Evolutionary conservation across 2,113 vertebrate species (phyloP), one percentile per base, ranked within the genome.

Genomic region (Beaufortia kweichowensis): DNA sequence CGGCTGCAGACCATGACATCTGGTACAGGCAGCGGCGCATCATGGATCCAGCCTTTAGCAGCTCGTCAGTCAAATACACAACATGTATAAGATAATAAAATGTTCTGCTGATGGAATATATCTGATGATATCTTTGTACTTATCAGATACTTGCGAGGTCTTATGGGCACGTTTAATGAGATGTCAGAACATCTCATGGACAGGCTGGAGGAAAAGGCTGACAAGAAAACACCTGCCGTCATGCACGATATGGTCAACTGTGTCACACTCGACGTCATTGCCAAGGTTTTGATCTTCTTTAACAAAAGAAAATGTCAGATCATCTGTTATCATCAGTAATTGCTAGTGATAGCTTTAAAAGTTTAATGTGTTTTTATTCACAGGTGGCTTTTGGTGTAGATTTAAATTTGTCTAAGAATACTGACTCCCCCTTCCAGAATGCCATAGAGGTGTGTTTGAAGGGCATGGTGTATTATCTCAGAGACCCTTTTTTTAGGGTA

Each of bases 21-120:
- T 98, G 96, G 96, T 92, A 89, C 81, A 95, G 93, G 71, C 96
- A 98, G 79, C 88, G 95, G 2, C 88, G 87, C 8, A 91, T 96
- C 76, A 94, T 98, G 91, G 95, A 97, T 79, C 91, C 94, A 3
- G 94, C 94, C 0, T 97, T 98, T 78, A 96, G 92, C 83, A 91
- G 92, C 77, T 85, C 84, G 95, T 96, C 85, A 92, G 92, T 61
- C 4, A 55, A 73, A 33, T 11, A 39, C 50, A 53, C 5, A 29
- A 17, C 6, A n/a, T 63, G 35, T 62, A 19, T 4, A n/a, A 62
- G 6, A 23, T 17, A 9, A 5, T 69, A 15, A 72, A n/a, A 56
- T 6, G 31, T 14, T 66, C n/a, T n/a, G n/a, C n/a, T n/a, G n/a
- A n/a, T n/a, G n/a, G 66, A 62, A 6, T n/a, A n/a, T n/a, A 43